phyloP scores from a whole-genome alignment of 2,113 vertebrate species.

The Cebus imitator region DNA sequence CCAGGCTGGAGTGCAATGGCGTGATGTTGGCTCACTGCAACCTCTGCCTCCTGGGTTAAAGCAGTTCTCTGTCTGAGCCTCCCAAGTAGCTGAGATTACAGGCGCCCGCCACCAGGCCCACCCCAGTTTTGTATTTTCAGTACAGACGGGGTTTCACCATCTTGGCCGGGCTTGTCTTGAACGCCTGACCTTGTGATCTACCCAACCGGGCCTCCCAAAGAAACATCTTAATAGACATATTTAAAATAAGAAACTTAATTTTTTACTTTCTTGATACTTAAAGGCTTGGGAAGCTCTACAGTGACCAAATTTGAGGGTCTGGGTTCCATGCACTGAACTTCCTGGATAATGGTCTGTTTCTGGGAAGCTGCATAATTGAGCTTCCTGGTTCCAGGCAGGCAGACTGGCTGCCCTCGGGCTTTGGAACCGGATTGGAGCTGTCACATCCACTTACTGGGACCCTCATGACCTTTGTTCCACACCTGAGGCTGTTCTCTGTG shows the following conservation, averaged over 20 bases:
- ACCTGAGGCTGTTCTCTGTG: slow-evolving; percentile 69
- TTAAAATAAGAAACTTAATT: neutral
- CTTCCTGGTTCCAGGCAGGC: slow-evolving; percentile 40
- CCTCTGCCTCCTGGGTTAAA: too few species aligned
- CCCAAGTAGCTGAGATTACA: too few species aligned
- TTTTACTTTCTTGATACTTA: neutral
- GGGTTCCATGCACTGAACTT: neutral
- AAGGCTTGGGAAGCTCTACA: neutral
- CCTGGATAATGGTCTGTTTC: neutral
- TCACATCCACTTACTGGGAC: slow-evolving; percentile 58
- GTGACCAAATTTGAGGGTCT: neutral
- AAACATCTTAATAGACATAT: neutral
- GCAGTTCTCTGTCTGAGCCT: too few species aligned
- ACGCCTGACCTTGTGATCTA: too few species aligned
- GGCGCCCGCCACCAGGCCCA: too few species aligned
- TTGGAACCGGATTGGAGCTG: slow-evolving; percentile 57
- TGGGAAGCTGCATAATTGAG: neutral
- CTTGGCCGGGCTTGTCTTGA: too few species aligned
- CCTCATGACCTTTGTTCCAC: slow-evolving; percentile 72
- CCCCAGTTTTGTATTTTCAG: too few species aligned
- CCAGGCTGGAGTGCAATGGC: too few species aligned
- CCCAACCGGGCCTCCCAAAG: too few species aligned
- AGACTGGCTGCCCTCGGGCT: slow-evolving; percentile 4
- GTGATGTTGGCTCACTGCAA: too few species aligned
- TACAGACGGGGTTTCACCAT: too few species aligned